Percentiles rank a stretch among this genome's conserved stretches.
Evolutionary conservation across 2,113 vertebrate genomes (phyloP).

Genomic region (Cisticola juncidis): DNA sequence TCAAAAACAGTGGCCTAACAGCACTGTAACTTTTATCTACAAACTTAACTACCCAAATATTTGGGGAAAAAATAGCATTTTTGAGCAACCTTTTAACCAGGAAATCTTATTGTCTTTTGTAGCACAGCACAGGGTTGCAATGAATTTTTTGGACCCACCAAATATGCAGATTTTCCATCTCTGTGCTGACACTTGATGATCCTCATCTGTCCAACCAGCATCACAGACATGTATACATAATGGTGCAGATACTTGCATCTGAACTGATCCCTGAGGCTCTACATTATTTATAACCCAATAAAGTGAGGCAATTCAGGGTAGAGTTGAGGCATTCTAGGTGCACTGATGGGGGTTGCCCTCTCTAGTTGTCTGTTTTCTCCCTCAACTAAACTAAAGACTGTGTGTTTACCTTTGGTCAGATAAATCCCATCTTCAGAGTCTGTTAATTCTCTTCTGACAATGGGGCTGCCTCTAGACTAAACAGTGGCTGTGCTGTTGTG

Average conservation of each 20-base stretch:
- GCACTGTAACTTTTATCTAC: neutral
- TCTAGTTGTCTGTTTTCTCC: neutral
- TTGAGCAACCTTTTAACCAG: neutral
- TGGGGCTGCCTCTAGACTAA: neutral
- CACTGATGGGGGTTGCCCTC: neutral
- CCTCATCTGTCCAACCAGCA: neutral
- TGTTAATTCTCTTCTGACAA: neutral
- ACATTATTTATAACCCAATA: neutral
- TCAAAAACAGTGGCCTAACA: neutral
- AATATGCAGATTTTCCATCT: neutral
- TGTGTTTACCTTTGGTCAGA: neutral
- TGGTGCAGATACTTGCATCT: neutral
- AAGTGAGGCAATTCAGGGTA: neutral
- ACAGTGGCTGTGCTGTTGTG: neutral
- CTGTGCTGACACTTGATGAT: neutral
- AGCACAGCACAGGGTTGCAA: neutral
- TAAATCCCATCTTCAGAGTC: neutral
- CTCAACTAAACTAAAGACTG: neutral
- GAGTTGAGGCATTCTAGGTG: too few relatives aligned
- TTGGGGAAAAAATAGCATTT: neutral
- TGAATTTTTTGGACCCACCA: rapidly evolving
- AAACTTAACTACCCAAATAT: neutral
- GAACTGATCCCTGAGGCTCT: neutral
- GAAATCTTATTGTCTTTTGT: neutral
- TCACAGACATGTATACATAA: rapidly evolving